Percentiles rank a stretch among this genome's conserved stretches.
phyloP scores from a whole-genome alignment of 2,888 invertebrate genomes.

The Palloptera scutellata region DNA sequence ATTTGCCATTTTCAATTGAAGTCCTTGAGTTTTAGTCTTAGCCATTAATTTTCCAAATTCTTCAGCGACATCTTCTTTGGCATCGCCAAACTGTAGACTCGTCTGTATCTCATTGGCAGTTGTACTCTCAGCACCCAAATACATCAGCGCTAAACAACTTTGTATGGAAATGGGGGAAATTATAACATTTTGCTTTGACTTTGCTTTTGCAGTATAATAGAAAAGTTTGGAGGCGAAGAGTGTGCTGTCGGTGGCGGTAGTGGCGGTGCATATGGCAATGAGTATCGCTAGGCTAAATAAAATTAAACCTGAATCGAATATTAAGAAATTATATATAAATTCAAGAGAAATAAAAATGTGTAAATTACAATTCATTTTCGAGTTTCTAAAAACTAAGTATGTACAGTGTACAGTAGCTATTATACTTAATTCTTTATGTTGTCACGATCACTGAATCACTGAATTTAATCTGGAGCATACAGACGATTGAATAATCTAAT shows the following conservation, averaged over 20 bases:
- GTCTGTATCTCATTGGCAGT: constrained; percentile 52
- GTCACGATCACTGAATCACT: too few species aligned
- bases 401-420: too few species aligned
- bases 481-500: too few species aligned
- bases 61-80: constrained; percentile 44
- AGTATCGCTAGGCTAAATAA: neutral
- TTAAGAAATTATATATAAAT: neutral
- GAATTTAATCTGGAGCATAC: too few species aligned
- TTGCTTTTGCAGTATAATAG: constrained; percentile 37
- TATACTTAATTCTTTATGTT: too few species aligned
- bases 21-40: constrained; percentile 34
- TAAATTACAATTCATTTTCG: neutral
- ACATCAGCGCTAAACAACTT: constrained; percentile 73
- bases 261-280: neutral
- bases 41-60: constrained; percentile 48
- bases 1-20: constrained; percentile 71
- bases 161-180: constrained; percentile 69
- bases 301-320: neutral
- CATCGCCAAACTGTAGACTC: constrained; percentile 43
- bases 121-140: constrained; percentile 73
- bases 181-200: constrained; percentile 45
- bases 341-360: neutral
- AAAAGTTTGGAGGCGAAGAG: constrained; percentile 42
- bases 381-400: too few species aligned
- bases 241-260: neutral